Base-by-base conservation (phyloP, 2,797 vertebrate genomes). In the Centropyge bicolor region DNA sequence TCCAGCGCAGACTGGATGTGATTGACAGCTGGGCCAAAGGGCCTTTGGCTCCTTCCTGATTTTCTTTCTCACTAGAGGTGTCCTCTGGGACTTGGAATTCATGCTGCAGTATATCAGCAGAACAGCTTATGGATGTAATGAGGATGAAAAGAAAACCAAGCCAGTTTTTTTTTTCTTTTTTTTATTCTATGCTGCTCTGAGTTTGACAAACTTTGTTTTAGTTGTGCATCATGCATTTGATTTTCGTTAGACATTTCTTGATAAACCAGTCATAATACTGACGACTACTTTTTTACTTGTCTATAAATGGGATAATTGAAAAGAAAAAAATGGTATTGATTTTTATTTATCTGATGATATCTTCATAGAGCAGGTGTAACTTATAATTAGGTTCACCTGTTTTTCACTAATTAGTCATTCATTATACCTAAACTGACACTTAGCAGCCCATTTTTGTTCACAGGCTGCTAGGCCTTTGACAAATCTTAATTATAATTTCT, bases 11-110 rank as follows among this genome's bases (percentile, higher is more conserved):
- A 70, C 57, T 65, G 63, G 80, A 78, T 74, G 83, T 94, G 93
- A 95, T 93, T 94, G 94, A 94, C 94, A 94, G 93, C 76, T 85
- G 68, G 83, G 90, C 93, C 89, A 80, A 86, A 73, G 84, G 93
- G 87, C 83, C 78, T 84, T 81, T 90, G 89, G 91, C 91, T 92
- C 89, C 80, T 76, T 89, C 86, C 81, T 87, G 84, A 79, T 89
- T 92, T 92, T 82, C 74, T 86, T 86, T 90, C 92, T 91, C 86
- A 88, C 83, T 82, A 41, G 75, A 91, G 88, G 83, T 86, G 84
- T 94, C 93, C 91, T 74, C 52, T 78, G 91, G 89, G 92, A 93
- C 80, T 87, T 81, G 74, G 82, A 90, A 85, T 88, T 81, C 79
- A 78, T 88, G 90, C 90, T 88, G 83, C 89, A 80, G 84, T 88